phyloP scores from a whole-genome alignment of 2,113 vertebrate species.

The Ptilorrhoa leucosticta region DNA sequence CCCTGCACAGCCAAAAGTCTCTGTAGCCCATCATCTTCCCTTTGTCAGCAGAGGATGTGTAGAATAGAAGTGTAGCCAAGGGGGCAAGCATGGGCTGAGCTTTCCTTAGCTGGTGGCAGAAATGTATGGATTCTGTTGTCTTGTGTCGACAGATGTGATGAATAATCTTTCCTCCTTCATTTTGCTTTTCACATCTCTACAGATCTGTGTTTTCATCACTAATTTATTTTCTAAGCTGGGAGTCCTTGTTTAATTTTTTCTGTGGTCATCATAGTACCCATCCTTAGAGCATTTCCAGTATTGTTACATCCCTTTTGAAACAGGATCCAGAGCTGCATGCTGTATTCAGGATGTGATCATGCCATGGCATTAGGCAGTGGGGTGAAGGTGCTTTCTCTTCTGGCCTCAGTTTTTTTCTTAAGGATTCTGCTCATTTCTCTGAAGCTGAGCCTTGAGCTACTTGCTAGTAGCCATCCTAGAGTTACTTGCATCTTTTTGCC shows the following conservation, averaged over 20 bases:
- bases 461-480: not conserved
- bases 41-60: not conserved
- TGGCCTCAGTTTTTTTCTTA: not conserved
- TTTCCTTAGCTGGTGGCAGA: not conserved
- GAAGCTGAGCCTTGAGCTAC: not conserved
- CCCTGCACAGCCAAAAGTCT: not conserved
- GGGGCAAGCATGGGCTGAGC: not conserved
- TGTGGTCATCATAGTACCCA: not conserved
- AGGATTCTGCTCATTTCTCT: not conserved
- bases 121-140: not conserved
- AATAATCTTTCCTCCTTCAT: not conserved
- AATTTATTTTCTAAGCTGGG: not conserved
- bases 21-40: not conserved
- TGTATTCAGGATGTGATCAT: not conserved
- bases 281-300: not conserved
- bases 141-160: not conserved
- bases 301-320: not conserved
- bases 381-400: not conserved
- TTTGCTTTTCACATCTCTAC: not conserved
- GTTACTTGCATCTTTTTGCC: not conserved
- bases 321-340: not conserved
- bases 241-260: not conserved
- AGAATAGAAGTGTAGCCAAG: not conserved
- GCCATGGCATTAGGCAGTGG: not conserved
- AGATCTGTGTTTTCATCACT: not conserved